Evolutionary conservation across 2,888 invertebrate species (phyloP), one percentile per base, ranked within the genome.

Genomic region (Cloeon dipterum): DNA sequence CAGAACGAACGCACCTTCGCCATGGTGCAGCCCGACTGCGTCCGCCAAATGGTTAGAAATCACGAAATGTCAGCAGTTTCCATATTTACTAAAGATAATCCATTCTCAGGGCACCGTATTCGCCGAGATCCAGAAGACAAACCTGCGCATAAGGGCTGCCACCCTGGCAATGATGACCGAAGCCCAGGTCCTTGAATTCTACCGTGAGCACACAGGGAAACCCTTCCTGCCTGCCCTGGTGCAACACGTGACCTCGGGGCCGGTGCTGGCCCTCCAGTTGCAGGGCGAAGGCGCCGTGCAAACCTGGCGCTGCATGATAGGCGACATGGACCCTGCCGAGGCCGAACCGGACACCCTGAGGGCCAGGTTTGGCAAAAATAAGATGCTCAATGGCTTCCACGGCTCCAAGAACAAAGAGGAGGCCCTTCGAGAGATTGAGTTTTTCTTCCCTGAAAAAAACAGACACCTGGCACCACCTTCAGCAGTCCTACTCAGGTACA

Each of bases 1-100:
- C n/a, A n/a, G n/a, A n/a, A n/a, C n/a, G n/a, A n/a, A n/a, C n/a
- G 77, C 47, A 78, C 82, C 2, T 75, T 82, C 56, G 72, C 70
- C 3, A 56, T 91, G 44, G 60, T 91, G 7, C 85, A 83, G 54
- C 79, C 83, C 7, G 61, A 72, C 40, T n/a, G n/a, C n/a, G n/a
- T n/a, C n/a, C n/a, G n/a, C n/a, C n/a, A n/a, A n/a, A n/a, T n/a
- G n/a, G n/a, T n/a, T n/a, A n/a, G n/a, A n/a, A n/a, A n/a, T n/a
- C n/a, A n/a, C n/a, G n/a, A n/a, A n/a, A n/a, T n/a, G n/a, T n/a
- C n/a, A n/a, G n/a, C n/a, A n/a, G n/a, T n/a, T n/a, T n/a, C n/a
- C n/a, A n/a, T n/a, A n/a, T n/a, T n/a, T n/a, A n/a, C n/a, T n/a
- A n/a, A n/a, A n/a, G n/a, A n/a, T n/a, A n/a, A n/a, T n/a, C n/a